Conservation (phyloP, 2,113 vertebrate genomes). For the Pteruthius melanotis region DNA sequence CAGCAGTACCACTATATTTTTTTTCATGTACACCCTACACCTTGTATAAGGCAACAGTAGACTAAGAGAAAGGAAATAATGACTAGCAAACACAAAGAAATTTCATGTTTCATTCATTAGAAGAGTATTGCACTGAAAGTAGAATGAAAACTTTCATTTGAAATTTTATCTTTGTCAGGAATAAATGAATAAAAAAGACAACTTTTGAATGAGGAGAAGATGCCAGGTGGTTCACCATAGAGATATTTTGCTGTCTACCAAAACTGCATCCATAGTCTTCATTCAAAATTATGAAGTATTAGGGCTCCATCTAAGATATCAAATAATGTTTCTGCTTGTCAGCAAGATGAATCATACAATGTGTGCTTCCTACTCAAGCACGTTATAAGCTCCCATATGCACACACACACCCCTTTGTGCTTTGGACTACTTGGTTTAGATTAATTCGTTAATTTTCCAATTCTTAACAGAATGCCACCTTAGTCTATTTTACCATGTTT, state of each 20-base stretch:
- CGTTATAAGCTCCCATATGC: not conserved
- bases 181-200: constrained; percentile 20
- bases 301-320: not conserved
- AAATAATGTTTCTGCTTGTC: not conserved
- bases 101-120: constrained; percentile 10
- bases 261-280: not conserved
- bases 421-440: not conserved
- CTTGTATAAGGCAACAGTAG: not conserved
- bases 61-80: constrained; percentile 47
- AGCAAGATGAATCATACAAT: not conserved
- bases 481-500: not conserved
- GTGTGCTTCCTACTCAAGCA: not conserved
- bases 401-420: not conserved
- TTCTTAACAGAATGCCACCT: not conserved
- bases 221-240: not conserved
- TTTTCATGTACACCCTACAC: not conserved
- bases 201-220: not conserved
- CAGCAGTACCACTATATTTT: not conserved
- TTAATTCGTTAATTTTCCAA: not conserved
- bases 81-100: too few relatives aligned
- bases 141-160: not conserved
- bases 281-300: not conserved
- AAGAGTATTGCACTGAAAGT: constrained; percentile 3
- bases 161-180: not conserved
- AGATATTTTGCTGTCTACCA: not conserved